Evolutionary conservation across 2,888 invertebrate species (phyloP).

Genomic region (Dysmachus trigonus): DNA sequence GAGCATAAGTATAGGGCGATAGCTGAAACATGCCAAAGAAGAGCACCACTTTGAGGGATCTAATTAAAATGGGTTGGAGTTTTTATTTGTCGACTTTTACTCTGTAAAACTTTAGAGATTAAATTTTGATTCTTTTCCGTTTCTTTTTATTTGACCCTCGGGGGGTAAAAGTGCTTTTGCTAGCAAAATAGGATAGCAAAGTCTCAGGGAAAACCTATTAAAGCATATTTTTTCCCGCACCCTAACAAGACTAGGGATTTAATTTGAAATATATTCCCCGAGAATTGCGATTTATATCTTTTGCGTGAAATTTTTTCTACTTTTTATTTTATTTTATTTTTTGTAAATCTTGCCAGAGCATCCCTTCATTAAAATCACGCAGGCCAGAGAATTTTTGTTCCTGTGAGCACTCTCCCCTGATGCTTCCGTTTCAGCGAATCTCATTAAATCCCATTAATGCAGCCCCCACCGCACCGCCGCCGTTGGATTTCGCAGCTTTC

Average conservation of each 20-base stretch:
- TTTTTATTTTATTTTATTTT: not conserved
- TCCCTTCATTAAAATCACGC: not conserved
- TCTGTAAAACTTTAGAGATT: not conserved
- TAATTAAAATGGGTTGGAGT: not conserved
- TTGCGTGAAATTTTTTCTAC: not conserved
- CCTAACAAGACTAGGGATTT: not conserved
- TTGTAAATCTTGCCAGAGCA: not conserved
- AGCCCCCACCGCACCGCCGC: not conserved
- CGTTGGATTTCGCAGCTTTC: not conserved
- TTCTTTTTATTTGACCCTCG: not conserved
- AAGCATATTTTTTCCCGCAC: not conserved
- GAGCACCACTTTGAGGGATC: not conserved
- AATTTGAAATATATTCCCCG: not conserved
- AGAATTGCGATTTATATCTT: not conserved
- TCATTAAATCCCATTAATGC: not conserved
- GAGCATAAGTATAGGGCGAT: not conserved
- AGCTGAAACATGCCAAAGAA: not conserved
- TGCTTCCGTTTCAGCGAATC: not conserved
- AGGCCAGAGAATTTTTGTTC: not conserved
- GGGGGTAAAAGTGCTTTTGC: not conserved
- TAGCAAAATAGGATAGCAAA: not conserved
- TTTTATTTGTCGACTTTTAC: not conserved
- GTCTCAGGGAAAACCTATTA: not conserved
- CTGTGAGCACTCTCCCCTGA: not conserved
- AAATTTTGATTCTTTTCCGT: not conserved